Evolutionary conservation across 2,113 vertebrate species (phyloP).

Genomic region (Tyto alba): DNA sequence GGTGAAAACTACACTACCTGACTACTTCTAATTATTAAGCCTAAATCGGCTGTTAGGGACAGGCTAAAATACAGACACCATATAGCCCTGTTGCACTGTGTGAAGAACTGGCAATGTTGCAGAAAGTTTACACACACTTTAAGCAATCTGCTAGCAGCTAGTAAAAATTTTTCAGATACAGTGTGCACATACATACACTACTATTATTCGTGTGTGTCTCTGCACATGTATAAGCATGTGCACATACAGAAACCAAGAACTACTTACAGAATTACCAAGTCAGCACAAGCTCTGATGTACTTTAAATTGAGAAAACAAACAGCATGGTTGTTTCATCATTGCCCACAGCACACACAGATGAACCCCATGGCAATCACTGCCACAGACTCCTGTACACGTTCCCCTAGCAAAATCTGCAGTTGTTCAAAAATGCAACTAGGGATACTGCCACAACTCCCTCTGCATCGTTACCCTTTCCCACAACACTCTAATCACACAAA

Average conservation of each 20-base stretch:
- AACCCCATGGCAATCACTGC: background rate
- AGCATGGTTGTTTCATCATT: rapidly evolving
- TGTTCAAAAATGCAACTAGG: background rate
- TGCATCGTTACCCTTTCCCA: rapidly evolving
- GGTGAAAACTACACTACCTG: background rate
- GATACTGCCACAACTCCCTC: background rate
- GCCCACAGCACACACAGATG: background rate
- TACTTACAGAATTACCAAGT: background rate
- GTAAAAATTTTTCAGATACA: background rate
- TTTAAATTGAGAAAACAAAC: background rate
- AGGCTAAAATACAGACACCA: background rate
- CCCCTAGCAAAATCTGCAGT: background rate
- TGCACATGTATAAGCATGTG: rapidly evolving
- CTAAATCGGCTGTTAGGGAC: background rate
- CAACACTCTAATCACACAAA: background rate
- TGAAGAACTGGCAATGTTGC: background rate
- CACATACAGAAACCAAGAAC: background rate
- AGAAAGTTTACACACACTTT: background rate
- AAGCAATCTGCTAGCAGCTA: background rate
- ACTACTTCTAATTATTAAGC: background rate
- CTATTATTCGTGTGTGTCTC: rapidly evolving
- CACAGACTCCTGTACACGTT: background rate
- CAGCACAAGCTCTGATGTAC: background rate
- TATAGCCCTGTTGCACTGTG: background rate
- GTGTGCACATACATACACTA: background rate